Evolutionary conservation across 2,113 vertebrate species (phyloP), one percentile per base, ranked within the genome.

Genomic region (Athene noctua): DNA sequence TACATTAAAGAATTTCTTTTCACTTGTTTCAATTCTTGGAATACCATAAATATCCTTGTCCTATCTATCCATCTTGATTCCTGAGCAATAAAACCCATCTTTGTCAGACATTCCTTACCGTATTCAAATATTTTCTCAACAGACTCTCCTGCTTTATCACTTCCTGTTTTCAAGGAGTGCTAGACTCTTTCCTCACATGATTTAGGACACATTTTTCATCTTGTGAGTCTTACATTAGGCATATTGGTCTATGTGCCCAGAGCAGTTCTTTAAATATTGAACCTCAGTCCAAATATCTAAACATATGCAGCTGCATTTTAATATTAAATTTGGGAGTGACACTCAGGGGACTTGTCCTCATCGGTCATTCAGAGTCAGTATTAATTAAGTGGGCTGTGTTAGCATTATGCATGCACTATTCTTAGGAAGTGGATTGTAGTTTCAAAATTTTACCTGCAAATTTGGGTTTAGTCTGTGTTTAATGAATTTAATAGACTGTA

Each of bases 1-100:
- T 92, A 47, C 65, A 38, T 80, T 86, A 90, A 95, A 94, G 91
- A 86, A 92, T 92, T 96, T 93, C 71, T 51, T 86, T 97, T 96
- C 23, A 32, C 61, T 96, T 67, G 65, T 84, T 95, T 95, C 82
- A 59, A 58, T 94, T 95, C 42, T 90, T 88, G 38, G 62, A 91
- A 73, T 92, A 91, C 57, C 49, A 52, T 93, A 95, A 89, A 86
- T 90, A 89, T 71, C 49, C n/a, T 82, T 91, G 68, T 78, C 36
- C 32, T 84, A 38, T 84, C 75, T 86, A 91, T 82, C 78, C 49
- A 20, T 89, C 90, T 93, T 96, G 80, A 94, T 94, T 82, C 70
- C 52, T 12, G 17, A 92, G 85, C 81, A 96, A 95, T 91, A 95
- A 96, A 96, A 96, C 91, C 0, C 81, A 94, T 80, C 93, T 93